Evolutionary conservation across 1,140 invertebrate species (phyloP).

Genomic region (Drosophila tani): DNA sequence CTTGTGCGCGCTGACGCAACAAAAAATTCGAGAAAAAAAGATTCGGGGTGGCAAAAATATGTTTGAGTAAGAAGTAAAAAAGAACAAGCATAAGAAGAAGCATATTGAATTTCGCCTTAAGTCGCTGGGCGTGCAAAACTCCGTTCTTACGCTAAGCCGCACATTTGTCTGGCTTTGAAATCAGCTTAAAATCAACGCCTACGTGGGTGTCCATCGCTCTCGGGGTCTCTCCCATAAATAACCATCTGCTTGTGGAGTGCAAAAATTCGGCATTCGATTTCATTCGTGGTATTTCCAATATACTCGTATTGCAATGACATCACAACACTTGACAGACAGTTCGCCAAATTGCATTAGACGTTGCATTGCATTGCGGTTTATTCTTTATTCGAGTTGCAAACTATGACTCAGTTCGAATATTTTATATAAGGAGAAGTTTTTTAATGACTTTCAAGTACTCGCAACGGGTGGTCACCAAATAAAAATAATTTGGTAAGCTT

Average conservation of each 20-base stretch:
- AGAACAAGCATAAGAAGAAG: conserved; percentile 19
- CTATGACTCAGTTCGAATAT: conserved; percentile 21
- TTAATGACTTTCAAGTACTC: conserved; percentile 25
- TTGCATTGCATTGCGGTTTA: conserved; percentile 31
- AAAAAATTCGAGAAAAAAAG: conserved; percentile 10
- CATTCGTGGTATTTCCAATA: conserved; percentile 41
- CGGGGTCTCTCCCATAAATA: conserved; percentile 51
- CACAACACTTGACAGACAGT: conserved; percentile 46
- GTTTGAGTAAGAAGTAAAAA: not conserved
- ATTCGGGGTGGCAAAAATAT: not conserved
- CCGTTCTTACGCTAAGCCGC: conserved; percentile 69
- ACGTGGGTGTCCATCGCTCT: conserved; percentile 68
- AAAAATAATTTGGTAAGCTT: conserved; percentile 30
- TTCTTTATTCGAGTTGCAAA: not conserved
- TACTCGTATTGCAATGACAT: conserved; percentile 52
- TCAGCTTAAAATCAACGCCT: conserved; percentile 82
- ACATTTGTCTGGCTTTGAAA: conserved; percentile 83
- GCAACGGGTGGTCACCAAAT: conserved; percentile 33
- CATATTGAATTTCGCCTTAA: conserved; percentile 75
- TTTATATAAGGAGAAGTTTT: conserved; percentile 23
- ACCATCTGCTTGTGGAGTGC: conserved; percentile 56
- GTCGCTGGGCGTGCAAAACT: conserved; percentile 62
- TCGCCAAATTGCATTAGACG: conserved; percentile 40
- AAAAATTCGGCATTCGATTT: conserved; percentile 70
- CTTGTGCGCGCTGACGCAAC: conserved; percentile 46